These are phyloP conservation scores for Bucorvus abyssinicus DNA, from an alignment of 2,797 vertebrate species.

Conservation along the genomic window DNA sequence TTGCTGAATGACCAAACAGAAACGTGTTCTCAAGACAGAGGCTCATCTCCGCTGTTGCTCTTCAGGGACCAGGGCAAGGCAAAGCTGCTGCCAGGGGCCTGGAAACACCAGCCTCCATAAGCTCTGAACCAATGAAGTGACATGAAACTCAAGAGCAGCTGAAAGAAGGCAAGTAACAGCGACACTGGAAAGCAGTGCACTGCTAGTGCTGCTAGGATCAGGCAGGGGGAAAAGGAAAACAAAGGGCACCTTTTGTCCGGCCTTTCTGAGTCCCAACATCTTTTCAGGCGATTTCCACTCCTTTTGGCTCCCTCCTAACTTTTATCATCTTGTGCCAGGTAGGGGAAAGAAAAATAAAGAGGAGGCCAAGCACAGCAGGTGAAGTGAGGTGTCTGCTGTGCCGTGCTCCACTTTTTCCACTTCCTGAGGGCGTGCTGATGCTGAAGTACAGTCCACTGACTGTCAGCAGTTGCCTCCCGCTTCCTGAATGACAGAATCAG, in stretches of 20 bases:
- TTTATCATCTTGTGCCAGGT: conserved; percentile 11
- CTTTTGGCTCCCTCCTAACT: not conserved
- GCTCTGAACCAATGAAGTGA: not conserved
- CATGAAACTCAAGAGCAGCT: not conserved
- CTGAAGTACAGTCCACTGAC: not conserved
- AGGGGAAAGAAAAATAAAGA: not conserved
- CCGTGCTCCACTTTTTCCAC: not conserved
- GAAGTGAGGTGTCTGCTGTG: conserved; percentile 11
- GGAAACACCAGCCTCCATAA: not conserved
- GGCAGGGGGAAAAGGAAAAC: not conserved
- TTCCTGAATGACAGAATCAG: conserved; percentile 48
- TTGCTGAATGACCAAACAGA: not conserved
- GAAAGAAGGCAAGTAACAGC: not conserved
- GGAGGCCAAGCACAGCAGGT: conserved; percentile 36
- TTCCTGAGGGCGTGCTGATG: conserved; percentile 9
- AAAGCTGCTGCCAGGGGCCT: not conserved
- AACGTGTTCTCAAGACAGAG: not conserved
- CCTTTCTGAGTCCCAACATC: not conserved
- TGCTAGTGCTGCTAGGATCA: not conserved
- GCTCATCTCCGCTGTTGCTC: not conserved
- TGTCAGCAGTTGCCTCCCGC: conserved; percentile 37
- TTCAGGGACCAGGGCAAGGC: not conserved
- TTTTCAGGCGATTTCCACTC: not conserved
- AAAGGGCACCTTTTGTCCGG: not conserved
- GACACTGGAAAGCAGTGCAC: not conserved